Evolutionary conservation across 2,888 invertebrate species (phyloP).

Genomic region (Euplexia lucipara): DNA sequence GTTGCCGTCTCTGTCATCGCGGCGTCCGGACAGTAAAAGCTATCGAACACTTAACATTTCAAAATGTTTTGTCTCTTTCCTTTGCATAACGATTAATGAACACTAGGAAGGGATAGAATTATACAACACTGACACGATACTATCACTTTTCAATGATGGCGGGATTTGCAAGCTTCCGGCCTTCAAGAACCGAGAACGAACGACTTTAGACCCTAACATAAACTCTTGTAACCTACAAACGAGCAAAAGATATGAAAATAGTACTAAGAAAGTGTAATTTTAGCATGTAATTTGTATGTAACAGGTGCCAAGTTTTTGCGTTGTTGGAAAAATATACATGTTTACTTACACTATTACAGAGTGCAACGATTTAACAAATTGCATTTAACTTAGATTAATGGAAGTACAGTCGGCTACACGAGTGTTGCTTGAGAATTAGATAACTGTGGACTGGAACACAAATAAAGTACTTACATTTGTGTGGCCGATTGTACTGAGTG

Average conservation of each 20-base stretch:
- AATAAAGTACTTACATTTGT: slow-evolving; percentile 19
- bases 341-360: slow-evolving; percentile 38
- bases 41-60: slow-evolving; percentile 59
- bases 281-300: slow-evolving; percentile 40
- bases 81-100: slow-evolving; percentile 57
- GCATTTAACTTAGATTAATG: slow-evolving; percentile 38
- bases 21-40: slow-evolving; percentile 46
- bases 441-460: not conserved
- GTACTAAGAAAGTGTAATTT: slow-evolving; percentile 13
- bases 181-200: slow-evolving; percentile 2
- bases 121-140: slow-evolving; percentile 49
- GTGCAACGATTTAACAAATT: slow-evolving; percentile 52
- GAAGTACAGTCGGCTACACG: slow-evolving; percentile 39
- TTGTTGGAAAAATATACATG: slow-evolving; percentile 32
- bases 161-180: slow-evolving; percentile 39
- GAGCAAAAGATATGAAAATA: slow-evolving; percentile 39
- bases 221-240: slow-evolving; percentile 41
- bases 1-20: slow-evolving; percentile 17
- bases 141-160: slow-evolving; percentile 42
- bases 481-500: slow-evolving; percentile 27
- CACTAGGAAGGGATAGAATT: slow-evolving; percentile 62
- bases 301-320: slow-evolving; percentile 47
- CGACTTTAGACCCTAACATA: not conserved
- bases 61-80: slow-evolving; percentile 55
- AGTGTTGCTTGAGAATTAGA: not conserved